These are phyloP conservation scores for Teleopsis dalmanni DNA, from an alignment of 1,140 invertebrate genomes.

Conservation along the genomic window DNA sequence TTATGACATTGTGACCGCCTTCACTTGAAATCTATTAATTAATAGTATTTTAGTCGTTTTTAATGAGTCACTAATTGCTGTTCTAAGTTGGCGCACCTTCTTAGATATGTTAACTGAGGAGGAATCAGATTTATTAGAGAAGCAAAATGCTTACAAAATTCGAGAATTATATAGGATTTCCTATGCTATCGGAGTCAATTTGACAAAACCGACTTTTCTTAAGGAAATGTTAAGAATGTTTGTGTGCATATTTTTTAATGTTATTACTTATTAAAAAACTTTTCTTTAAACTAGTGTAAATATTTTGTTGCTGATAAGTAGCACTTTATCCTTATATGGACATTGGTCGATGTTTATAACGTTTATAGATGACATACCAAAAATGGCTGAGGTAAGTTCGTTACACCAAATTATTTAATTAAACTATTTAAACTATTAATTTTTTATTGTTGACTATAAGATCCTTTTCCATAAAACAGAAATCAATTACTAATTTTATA, in stretches of 20 bases:
- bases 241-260: not conserved
- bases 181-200: constrained; percentile 27
- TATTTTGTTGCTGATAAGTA: constrained; percentile 20
- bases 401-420: no score
- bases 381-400: constrained; percentile 19
- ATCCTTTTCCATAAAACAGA: constrained; percentile 23
- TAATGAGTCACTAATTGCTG: no score
- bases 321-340: constrained; percentile 26
- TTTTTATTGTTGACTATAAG: constrained; percentile 24
- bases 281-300: constrained; percentile 6
- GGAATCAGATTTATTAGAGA: no score
- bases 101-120: no score
- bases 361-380: constrained; percentile 24
- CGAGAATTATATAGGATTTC: no score
- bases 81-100: no score
- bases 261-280: not conserved
- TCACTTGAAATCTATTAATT: no score
- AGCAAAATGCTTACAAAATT: no score
- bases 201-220: constrained; percentile 18
- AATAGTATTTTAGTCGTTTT: no score
- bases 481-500: constrained; percentile 27
- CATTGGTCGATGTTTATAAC: constrained; percentile 24
- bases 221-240: constrained; percentile 21
- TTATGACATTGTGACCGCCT: no score
- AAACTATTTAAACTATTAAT: no score